phyloP scores from a whole-genome alignment of 2,113 vertebrate species.

The Acanthochromis polyacanthus region DNA sequence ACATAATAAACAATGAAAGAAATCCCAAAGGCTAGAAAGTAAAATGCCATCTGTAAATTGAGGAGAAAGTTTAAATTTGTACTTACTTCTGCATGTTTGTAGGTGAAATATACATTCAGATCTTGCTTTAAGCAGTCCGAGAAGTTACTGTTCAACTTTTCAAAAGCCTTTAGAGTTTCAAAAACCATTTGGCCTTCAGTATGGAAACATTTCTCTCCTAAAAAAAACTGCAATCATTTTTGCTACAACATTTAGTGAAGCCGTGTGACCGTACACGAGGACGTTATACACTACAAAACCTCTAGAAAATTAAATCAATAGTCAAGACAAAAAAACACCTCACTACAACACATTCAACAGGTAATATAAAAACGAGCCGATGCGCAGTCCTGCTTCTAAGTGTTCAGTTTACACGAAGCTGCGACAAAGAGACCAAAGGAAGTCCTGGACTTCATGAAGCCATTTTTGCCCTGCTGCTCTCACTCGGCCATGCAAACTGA shows the following conservation, averaged over 20 bases:
- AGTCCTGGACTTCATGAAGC: conserved; percentile 46
- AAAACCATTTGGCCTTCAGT: no score
- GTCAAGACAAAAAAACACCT: conserved; percentile 1
- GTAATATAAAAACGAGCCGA: background rate
- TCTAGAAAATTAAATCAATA: background rate
- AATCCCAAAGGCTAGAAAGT: background rate
- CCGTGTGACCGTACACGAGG: background rate
- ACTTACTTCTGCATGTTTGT: no score
- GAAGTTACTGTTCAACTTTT: no score
- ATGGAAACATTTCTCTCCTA: no score
- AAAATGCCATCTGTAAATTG: no score
- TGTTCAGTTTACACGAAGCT: conserved; percentile 49
- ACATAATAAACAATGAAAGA: background rate
- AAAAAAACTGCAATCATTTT: background rate
- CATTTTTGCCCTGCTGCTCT: conserved; percentile 51
- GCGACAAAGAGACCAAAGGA: conserved; percentile 65
- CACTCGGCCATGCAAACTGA: conserved; percentile 66
- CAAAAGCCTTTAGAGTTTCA: no score
- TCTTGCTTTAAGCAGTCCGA: no score
- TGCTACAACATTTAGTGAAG: background rate
- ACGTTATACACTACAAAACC: background rate
- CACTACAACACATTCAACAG: background rate
- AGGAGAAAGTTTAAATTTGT: no score
- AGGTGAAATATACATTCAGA: no score
- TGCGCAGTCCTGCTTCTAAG: conserved; percentile 17